Evolutionary conservation across 2,888 invertebrate species (phyloP).

Genomic region (Xestobium rufovillosum): DNA sequence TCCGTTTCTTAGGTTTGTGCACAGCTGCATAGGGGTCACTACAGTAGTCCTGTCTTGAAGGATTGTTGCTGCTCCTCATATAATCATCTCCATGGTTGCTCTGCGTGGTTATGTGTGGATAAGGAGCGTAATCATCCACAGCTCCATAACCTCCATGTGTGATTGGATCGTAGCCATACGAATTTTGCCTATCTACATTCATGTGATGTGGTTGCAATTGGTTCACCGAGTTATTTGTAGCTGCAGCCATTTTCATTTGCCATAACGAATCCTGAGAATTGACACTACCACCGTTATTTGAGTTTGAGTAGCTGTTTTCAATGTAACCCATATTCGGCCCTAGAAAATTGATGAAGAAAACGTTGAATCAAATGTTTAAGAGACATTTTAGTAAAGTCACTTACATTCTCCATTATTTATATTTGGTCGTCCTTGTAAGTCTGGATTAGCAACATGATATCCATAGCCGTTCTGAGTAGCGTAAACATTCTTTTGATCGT

Average conservation of each 20-base stretch:
- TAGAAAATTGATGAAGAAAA: conserved; percentile 44
- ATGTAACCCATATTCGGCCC: conserved; percentile 86
- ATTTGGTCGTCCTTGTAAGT: conserved; percentile 58
- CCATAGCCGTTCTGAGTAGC: conserved; percentile 80
- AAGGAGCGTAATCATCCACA: conserved; percentile 77
- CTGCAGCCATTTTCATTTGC: conserved; percentile 89
- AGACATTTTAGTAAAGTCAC: conserved; percentile 41
- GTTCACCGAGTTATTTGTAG: conserved; percentile 59
- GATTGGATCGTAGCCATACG: conserved; percentile 70
- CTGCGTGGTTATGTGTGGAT: conserved; percentile 67
- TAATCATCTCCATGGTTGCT: conserved; percentile 63
- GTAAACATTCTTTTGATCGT: conserved; percentile 81
- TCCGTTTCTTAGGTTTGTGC: conserved; percentile 82
- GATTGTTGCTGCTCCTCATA: conserved; percentile 69
- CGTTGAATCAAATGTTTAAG: neutral
- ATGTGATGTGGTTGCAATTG: conserved; percentile 50
- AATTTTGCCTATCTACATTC: conserved; percentile 55
- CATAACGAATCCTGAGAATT: conserved; percentile 91
- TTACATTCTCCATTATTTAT: conserved; percentile 76
- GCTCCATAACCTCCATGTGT: conserved; percentile 77
- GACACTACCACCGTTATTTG: conserved; percentile 91
- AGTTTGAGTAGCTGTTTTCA: conserved; percentile 88
- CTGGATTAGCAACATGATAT: conserved; percentile 68
- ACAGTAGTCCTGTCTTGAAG: conserved; percentile 80
- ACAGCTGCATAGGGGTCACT: conserved; percentile 83